These are phyloP conservation scores for Chaetodon trifasciatus DNA, from an alignment of 2,797 vertebrate genomes.

Conservation along the genomic window DNA sequence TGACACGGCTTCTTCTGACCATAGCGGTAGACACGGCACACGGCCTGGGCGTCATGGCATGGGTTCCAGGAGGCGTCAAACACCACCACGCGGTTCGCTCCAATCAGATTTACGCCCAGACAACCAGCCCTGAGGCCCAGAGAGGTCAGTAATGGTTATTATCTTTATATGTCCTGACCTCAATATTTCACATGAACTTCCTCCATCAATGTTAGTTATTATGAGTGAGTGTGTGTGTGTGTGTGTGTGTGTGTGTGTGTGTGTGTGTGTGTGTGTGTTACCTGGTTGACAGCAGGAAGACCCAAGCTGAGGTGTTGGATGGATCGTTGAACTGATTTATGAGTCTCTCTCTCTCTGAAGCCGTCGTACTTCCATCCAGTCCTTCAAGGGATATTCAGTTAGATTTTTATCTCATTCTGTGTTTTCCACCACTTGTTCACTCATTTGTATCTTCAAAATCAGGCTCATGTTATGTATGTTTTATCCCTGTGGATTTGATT, in stretches of 20 bases:
- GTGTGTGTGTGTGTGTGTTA: constrained; percentile 69
- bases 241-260: neutral
- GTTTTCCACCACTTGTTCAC: too few species aligned
- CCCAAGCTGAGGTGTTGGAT: constrained; percentile 90
- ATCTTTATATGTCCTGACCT: neutral
- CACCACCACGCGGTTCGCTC: constrained; percentile 96
- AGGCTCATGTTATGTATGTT: neutral
- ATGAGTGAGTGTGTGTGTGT: too few species aligned
- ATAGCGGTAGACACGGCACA: constrained; percentile 96
- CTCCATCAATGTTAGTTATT: neutral
- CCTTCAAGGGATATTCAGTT: constrained; percentile 78
- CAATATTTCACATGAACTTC: neutral
- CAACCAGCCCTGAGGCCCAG: constrained; percentile 89
- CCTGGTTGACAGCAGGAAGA: constrained; percentile 97
- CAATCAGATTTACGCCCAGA: constrained; percentile 96
- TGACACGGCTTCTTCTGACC: constrained; percentile 95
- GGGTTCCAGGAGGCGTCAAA: constrained; percentile 99
- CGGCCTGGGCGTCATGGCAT: constrained; percentile 96
- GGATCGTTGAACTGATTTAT: constrained; percentile 99
- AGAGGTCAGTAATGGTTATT: neutral
- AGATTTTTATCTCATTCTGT: neutral
- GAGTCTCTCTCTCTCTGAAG: constrained; percentile 94
- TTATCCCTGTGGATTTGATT: neutral
- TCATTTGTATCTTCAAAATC: neutral
- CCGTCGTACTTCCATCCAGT: constrained; percentile 95